These are phyloP conservation scores for Stictonetta naevosa DNA, from an alignment of 2,113 vertebrate species.

Conservation along the genomic window DNA sequence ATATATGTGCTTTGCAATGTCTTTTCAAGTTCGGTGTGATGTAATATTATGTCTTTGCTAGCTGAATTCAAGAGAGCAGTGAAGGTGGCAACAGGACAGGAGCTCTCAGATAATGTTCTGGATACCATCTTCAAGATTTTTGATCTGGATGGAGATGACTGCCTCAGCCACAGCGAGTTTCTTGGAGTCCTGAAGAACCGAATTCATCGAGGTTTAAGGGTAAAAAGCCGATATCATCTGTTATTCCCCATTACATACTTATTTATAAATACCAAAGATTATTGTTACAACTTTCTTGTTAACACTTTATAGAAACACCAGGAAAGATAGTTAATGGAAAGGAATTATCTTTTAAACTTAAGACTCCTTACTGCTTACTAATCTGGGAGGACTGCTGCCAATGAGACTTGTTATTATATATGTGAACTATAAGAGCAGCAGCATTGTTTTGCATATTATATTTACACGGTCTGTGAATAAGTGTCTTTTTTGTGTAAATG, in stretches of 20 bases:
- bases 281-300: background rate
- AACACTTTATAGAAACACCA: background rate
- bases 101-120: conserved; percentile 93
- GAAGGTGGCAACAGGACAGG: conserved; percentile 92
- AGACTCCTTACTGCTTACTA: background rate
- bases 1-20: background rate
- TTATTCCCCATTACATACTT: background rate
- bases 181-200: conserved; percentile 91
- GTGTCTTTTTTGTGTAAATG: background rate
- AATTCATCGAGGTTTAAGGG: conserved; percentile 93
- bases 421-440: background rate
- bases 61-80: conserved; percentile 96
- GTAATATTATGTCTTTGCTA: conserved; percentile 66
- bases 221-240: conserved; percentile 59
- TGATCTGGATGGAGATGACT: conserved; percentile 93
- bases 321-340: background rate
- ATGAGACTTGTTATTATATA: background rate
- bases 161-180: conserved; percentile 94
- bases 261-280: background rate
- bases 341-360: background rate
- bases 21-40: background rate
- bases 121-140: conserved; percentile 98
- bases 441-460: background rate
- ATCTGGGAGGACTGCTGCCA: background rate
- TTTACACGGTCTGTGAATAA: background rate